Percentiles rank a stretch among this genome's conserved stretches.
Conservation (phyloP, 2,888 invertebrate species). For the Noctua janthe region DNA sequence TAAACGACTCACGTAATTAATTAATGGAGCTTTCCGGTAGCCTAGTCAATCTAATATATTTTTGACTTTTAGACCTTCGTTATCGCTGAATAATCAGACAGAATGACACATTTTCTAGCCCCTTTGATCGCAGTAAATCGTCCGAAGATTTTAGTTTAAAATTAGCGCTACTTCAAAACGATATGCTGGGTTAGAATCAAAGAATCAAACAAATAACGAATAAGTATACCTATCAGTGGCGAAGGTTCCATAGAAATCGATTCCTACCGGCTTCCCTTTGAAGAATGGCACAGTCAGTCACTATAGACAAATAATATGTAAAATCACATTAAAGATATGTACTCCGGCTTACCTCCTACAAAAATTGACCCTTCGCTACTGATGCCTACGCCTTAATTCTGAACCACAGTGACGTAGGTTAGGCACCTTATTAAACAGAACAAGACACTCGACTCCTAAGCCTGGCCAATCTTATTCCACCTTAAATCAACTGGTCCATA, state of each 20-base stretch:
- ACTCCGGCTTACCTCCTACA: too few relatives aligned
- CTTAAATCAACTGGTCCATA: constrained; percentile 3
- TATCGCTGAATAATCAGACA: neutral
- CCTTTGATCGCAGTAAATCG: neutral
- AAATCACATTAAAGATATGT: too few relatives aligned
- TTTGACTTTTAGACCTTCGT: neutral
- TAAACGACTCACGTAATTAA: too few relatives aligned
- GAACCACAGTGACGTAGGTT: neutral
- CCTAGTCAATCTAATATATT: too few relatives aligned
- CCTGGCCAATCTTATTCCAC: constrained; percentile 4
- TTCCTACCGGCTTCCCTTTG: too few relatives aligned
- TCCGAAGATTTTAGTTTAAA: neutral
- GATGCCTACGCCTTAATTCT: neutral
- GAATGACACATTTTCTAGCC: neutral
- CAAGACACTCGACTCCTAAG: neutral
- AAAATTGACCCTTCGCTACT: too few relatives aligned
- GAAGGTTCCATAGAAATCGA: too few relatives aligned
- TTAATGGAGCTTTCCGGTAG: too few relatives aligned
- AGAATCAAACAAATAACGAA: neutral
- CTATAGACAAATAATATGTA: too few relatives aligned
- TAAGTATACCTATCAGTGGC: neutral
- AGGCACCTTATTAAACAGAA: neutral
- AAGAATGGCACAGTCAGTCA: too few relatives aligned
- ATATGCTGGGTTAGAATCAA: neutral
- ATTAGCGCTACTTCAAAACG: neutral